These are phyloP conservation scores for Heliangelus exortis DNA, from an alignment of 2,797 vertebrate species.

Conservation along the genomic window DNA sequence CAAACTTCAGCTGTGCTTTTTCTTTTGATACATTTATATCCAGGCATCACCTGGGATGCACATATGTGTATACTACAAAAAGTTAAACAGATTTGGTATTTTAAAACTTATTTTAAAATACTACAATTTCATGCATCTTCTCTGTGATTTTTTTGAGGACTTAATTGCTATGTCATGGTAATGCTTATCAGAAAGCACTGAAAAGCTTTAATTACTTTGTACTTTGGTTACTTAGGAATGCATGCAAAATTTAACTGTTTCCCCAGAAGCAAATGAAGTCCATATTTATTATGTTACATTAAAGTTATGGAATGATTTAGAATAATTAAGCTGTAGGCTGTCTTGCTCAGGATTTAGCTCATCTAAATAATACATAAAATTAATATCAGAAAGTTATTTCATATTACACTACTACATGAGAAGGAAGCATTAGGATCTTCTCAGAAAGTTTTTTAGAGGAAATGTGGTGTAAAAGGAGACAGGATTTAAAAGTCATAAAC, in stretches of 20 bases:
- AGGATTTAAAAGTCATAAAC: background rate
- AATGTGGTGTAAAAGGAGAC: background rate
- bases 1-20: background rate
- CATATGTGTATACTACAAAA: background rate
- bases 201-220: constrained; percentile 81
- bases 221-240: constrained; percentile 72
- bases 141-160: constrained; percentile 69
- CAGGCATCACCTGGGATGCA: constrained; percentile 12
- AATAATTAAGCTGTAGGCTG: constrained; percentile 73
- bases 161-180: constrained; percentile 78
- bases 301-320: constrained; percentile 77
- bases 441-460: background rate
- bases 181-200: constrained; percentile 75
- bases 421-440: background rate
- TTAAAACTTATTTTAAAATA: constrained; percentile 59
- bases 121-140: constrained; percentile 70
- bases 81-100: constrained; percentile 50
- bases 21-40: constrained; percentile 23
- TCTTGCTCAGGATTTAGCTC: constrained; percentile 54
- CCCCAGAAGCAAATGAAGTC: constrained; percentile 76
- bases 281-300: constrained; percentile 75
- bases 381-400: constrained; percentile 59
- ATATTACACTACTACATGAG: background rate
- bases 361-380: constrained; percentile 66
- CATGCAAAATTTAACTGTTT: constrained; percentile 76